Base-by-base conservation (phyloP, 2,888 invertebrate genomes). In the Brenthis daphne region DNA sequence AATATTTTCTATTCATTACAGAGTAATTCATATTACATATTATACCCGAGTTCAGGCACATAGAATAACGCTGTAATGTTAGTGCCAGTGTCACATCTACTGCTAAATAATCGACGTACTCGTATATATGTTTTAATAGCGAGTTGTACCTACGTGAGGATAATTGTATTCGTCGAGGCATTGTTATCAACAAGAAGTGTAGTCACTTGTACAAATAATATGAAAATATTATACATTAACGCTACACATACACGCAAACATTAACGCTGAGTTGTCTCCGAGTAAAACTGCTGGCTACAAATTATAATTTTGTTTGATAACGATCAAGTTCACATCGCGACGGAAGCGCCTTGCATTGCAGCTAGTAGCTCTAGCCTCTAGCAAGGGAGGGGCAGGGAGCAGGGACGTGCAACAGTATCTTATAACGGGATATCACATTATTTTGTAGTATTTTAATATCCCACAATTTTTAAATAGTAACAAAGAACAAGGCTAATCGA, bases 141-240 rank as follows among this genome's bases (percentile, higher is more conserved):
- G 37, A 43, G 37, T 11, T 8, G 37, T 43, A 43, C 37, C 11
- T 43, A 43, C 37, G 37, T 43, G 8, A 11, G 37, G 11, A 8
- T 43, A 43, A 43, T 43, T 11, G 8, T 43, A 43, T 8, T 43
- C 3, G 8, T 43, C 57, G 57, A 43, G 37, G 37, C 43, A 3
- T 14, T 58, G 5, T 47, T 47, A 43, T 24, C 6, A 14, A 43
- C 47, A 24, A 24, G 14, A n/a, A 33, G 14, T 24, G 47, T 48
- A 14, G 13, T 8, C 58, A 58, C 58, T 58, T 58, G 58, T 58
- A 11, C 48, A 47, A 58, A 58, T 47, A 57, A 20, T 47, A 54
- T 13, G 3, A 5, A 29, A 53, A 53, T 20, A 43, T 20, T 11
- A 20, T 24, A 20, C 11, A 4, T 53, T 11, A 43, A 11, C 11